Conservation (phyloP, 2,888 invertebrate genomes). For the Lypha dubia region DNA sequence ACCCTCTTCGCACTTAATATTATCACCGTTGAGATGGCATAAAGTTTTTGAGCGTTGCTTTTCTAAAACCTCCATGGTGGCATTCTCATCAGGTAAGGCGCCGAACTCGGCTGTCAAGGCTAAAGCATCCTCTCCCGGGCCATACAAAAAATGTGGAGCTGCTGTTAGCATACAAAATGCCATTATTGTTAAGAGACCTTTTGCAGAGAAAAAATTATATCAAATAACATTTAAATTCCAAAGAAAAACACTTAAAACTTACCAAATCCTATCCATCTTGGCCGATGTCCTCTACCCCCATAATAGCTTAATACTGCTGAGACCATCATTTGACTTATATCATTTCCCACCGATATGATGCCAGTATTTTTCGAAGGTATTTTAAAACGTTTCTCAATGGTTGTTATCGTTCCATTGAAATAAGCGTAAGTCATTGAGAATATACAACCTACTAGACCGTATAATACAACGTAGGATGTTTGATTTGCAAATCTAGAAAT, state of each 20-base stretch:
- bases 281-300: conserved; percentile 88
- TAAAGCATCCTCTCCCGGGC: conserved; percentile 87
- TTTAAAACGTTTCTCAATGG: conserved; percentile 89
- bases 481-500: conserved; percentile 82
- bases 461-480: conserved; percentile 85
- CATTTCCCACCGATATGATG: conserved; percentile 89
- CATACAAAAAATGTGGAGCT: conserved; percentile 88
- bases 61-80: conserved; percentile 83
- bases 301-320: conserved; percentile 88
- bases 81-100: conserved; percentile 82
- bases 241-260: conserved; percentile 32
- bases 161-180: conserved; percentile 87
- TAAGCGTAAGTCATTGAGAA: conserved; percentile 89
- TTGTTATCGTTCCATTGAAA: conserved; percentile 90
- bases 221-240: too few relatives aligned
- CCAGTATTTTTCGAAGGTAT: conserved; percentile 89
- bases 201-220: neutral
- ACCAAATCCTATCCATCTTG: conserved; percentile 88
- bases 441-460: conserved; percentile 88
- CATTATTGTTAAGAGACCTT: conserved; percentile 85
- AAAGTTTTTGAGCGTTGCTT: conserved; percentile 85
- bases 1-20: conserved; percentile 84
- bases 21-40: conserved; percentile 83
- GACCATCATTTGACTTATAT: conserved; percentile 88
- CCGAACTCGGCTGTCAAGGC: conserved; percentile 86